phyloP scores from a whole-genome alignment of 1,140 invertebrate species.

The Drosophila micromelanica region DNA sequence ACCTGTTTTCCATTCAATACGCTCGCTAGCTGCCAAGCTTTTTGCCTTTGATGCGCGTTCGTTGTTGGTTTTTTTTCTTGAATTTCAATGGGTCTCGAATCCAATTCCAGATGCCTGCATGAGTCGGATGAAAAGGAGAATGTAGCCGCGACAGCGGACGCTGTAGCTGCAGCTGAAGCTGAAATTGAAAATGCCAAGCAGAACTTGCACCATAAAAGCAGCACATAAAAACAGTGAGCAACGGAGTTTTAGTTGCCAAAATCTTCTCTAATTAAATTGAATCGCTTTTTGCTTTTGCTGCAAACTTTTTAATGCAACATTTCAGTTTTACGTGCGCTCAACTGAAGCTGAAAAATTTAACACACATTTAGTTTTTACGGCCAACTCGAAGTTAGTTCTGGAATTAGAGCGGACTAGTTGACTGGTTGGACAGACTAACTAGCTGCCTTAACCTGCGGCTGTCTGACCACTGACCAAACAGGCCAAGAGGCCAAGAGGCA shows the following conservation, averaged over 20 bases:
- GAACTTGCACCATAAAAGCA: conserved; percentile 62
- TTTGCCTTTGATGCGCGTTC: conserved; percentile 39
- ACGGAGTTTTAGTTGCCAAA: conserved; percentile 46
- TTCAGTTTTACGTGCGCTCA: conserved; percentile 71
- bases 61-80: conserved; percentile 19
- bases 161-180: neutral
- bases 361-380: conserved; percentile 71
- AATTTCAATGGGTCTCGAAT: conserved; percentile 36
- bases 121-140: conserved; percentile 19
- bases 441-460: neutral
- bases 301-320: conserved; percentile 78
- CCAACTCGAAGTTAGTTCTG: conserved; percentile 26
- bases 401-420: conserved; percentile 1
- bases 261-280: conserved; percentile 78
- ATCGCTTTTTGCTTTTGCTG: conserved; percentile 58
- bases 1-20: conserved; percentile 72
- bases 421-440: neutral
- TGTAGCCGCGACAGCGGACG: too few species aligned
- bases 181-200: conserved; percentile 44
- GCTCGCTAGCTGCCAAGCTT: conserved; percentile 43
- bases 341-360: conserved; percentile 69
- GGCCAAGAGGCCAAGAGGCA: neutral
- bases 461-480: conserved; percentile 7
- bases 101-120: conserved; percentile 38
- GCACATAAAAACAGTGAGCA: conserved; percentile 59